Conservation (phyloP, 2,888 invertebrate genomes). For the Sphaerophoria taeniata region DNA sequence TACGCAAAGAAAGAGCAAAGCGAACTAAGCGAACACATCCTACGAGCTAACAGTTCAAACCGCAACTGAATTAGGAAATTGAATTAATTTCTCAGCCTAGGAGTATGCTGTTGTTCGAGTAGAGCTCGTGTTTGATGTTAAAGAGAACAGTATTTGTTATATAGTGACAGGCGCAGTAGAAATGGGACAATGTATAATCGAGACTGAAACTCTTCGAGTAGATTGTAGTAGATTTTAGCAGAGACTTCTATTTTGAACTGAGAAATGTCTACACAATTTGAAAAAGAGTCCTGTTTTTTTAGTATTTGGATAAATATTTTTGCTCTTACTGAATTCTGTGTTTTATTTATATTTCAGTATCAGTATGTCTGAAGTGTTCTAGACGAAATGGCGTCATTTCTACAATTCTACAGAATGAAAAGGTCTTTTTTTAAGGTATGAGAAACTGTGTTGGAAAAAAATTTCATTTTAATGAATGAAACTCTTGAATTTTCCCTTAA, state of each 20-base stretch:
- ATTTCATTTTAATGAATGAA: too few species aligned
- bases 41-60: conserved; percentile 76
- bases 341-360: too few species aligned
- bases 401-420: too few species aligned
- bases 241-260: background rate
- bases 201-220: conserved; percentile 24
- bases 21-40: conserved; percentile 58
- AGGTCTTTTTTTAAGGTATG: too few species aligned
- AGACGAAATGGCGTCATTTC: too few species aligned
- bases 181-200: background rate
- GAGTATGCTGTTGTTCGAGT: conserved; percentile 59
- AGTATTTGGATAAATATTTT: too few species aligned
- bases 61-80: conserved; percentile 79
- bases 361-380: too few species aligned
- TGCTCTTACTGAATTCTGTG: too few species aligned
- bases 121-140: background rate
- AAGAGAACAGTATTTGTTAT: conserved; percentile 49
- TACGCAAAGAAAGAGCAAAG: conserved; percentile 58
- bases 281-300: too few species aligned
- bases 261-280: conserved; percentile 49
- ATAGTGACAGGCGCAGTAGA: conserved; percentile 67
- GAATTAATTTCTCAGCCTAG: conserved; percentile 53
- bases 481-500: too few species aligned
- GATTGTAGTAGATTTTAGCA: conserved; percentile 57
- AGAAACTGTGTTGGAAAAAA: too few species aligned